These are phyloP conservation scores for Agapostemon virescens DNA, from an alignment of 2,888 invertebrate genomes.

Conservation along the genomic window DNA sequence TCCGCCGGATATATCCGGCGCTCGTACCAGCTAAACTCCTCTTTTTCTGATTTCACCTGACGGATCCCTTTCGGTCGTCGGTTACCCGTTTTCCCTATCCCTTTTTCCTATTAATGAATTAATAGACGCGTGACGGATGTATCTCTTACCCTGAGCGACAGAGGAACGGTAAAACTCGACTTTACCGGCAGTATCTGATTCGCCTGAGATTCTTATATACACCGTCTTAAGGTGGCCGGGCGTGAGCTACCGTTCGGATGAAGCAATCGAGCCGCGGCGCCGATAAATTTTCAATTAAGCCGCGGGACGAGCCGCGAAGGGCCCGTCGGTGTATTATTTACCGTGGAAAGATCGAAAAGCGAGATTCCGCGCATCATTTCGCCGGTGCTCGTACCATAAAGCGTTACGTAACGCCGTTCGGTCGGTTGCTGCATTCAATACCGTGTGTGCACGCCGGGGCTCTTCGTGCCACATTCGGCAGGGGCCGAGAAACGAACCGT, in stretches of 20 bases:
- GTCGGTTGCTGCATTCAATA: conserved; percentile 2
- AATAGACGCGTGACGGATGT: no score
- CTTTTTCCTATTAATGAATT: no score
- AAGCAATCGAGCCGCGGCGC: background rate
- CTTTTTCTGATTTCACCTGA: no score
- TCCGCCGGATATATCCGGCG: no score
- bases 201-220: no score
- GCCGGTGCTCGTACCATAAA: conserved; percentile 27
- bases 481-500: conserved; percentile 41
- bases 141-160: no score
- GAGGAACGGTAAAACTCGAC: no score
- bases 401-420: conserved; percentile 26
- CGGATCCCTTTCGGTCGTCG: no score
- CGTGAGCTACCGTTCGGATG: background rate
- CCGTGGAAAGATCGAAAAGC: conserved; percentile 24
- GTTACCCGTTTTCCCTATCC: no score
- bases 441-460: conserved; percentile 21
- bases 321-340: background rate
- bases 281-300: conserved; percentile 10
- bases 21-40: no score
- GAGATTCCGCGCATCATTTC: conserved; percentile 22
- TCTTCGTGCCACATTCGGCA: conserved; percentile 41
- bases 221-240: background rate
- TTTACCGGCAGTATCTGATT: no score
- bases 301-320: background rate